Evolutionary conservation across 2,113 vertebrate species (phyloP), one percentile per base, ranked within the genome.

Genomic region (Epinephelus lanceolatus): DNA sequence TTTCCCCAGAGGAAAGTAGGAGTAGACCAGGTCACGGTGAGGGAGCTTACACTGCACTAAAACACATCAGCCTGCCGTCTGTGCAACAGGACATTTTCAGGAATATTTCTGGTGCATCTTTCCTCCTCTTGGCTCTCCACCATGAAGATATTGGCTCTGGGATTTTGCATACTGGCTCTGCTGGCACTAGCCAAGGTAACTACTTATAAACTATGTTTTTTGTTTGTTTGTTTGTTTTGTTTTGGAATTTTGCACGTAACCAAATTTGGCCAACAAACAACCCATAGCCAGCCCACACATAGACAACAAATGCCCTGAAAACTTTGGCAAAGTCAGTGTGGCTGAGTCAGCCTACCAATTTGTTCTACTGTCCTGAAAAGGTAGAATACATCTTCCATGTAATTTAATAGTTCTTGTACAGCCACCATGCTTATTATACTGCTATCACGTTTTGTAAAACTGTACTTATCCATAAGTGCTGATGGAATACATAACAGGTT

Each of bases 101-200:
- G 7, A 8, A 61, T 30, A 80, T 72, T 15, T 74, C n/a, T 45
- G 61, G 12, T 71, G 19, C 56, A 56, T 55, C 61, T 75, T 60
- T 47, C 21, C 18, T 70, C 47, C 45, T 55, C 49, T 53, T 14
- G 1, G 3, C 23, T 71, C 66, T 62, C 14, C 80, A 87, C 27
- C 56, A 92, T 89, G 90, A 92, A 81, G 80, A 72, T 49, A 7
- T 61, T 65, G 62, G 17, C n/a, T 82, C 69, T 86, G 51, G 57
- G 17, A 15, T 6, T 89, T 65, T 80, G n/a, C 51, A 17, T 45
- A 6, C 21, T 92, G 66, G 67, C 62, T 52, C 52, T 93, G 76
- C 60, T 92, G 89, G 23, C 53, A 19, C 75, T 52, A 6, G 17
- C 18, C 78, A 63, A 88, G 88, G 91, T 93, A 91, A 76, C 18